Evolutionary conservation across 2,113 vertebrate genomes (phyloP).

Genomic region (Colistium nudipinnis): DNA sequence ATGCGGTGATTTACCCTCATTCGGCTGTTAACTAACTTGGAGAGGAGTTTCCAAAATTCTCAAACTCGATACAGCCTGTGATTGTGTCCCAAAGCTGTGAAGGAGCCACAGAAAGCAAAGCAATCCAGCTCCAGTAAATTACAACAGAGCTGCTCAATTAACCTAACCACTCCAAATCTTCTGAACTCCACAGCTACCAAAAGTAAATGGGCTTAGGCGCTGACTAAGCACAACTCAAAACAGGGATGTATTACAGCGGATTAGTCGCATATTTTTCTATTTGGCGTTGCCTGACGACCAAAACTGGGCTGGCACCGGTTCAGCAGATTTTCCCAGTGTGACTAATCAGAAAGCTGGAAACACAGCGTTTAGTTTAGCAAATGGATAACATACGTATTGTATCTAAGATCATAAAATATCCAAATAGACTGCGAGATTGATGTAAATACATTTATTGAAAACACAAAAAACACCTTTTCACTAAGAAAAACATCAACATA

Average conservation of each 20-base stretch:
- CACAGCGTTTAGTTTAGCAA: not conserved
- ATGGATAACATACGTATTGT: not conserved
- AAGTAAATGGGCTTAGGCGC: conserved; percentile 24
- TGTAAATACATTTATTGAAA: conserved; percentile 74
- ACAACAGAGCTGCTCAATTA: conserved; percentile 31
- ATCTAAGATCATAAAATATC: conserved; percentile 1
- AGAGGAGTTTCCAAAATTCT: conserved; percentile 9
- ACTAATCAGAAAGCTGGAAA: conserved; percentile 1
- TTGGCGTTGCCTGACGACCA: conserved; percentile 1
- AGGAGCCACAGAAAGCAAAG: conserved; percentile 4
- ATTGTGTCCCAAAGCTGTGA: conserved; percentile 28
- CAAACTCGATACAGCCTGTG: conserved; percentile 5
- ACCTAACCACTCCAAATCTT: conserved; percentile 24
- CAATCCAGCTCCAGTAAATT: conserved; percentile 28
- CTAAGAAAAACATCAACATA: conserved; percentile 25
- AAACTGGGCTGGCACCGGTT: conserved; percentile 4
- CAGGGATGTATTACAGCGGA: conserved; percentile 19
- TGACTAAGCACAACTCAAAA: conserved; percentile 17
- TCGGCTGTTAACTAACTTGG: not conserved
- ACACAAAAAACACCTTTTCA: conserved; percentile 61
- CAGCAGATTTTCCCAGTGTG: not conserved
- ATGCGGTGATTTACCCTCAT: not conserved
- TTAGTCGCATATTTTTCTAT: conserved; percentile 13
- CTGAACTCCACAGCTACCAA: conserved; percentile 15
- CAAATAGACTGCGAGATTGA: conserved; percentile 20